Evolutionary conservation across 2,888 invertebrate species (phyloP).

Genomic region (Siphonodentalium dalli): DNA sequence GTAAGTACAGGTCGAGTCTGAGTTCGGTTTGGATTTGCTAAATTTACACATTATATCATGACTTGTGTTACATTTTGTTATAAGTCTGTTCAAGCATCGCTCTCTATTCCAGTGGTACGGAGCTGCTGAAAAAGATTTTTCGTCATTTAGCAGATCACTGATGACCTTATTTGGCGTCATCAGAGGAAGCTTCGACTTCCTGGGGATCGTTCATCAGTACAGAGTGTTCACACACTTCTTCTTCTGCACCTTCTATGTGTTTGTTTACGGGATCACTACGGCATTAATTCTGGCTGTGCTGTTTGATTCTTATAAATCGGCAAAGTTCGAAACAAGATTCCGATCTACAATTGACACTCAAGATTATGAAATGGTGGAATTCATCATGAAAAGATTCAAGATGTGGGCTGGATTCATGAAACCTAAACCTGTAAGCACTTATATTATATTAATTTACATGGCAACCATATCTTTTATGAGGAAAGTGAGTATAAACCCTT

Average conservation of each 20-base stretch:
- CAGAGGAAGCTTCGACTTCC: conserved; percentile 52
- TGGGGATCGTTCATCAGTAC: conserved; percentile 41
- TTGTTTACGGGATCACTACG: conserved; percentile 60
- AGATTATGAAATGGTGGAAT: conserved; percentile 66
- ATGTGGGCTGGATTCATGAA: conserved; percentile 51
- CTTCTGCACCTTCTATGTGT: conserved; percentile 61
- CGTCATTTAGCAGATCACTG: conserved; percentile 58
- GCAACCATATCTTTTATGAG: background rate
- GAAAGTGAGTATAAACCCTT: too few species aligned
- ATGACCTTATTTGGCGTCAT: conserved; percentile 61
- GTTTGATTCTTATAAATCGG: conserved; percentile 56
- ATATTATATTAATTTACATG: background rate
- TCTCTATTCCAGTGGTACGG: conserved; percentile 49
- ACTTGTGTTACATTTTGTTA: background rate
- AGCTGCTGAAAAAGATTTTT: conserved; percentile 43
- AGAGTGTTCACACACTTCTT: conserved; percentile 57
- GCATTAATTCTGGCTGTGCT: conserved; percentile 65
- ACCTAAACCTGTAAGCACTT: conserved; percentile 53
- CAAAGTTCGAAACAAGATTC: conserved; percentile 56
- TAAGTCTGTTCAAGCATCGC: background rate
- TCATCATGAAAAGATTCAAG: conserved; percentile 61
- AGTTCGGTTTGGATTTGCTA: too few species aligned
- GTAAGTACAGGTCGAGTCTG: too few species aligned
- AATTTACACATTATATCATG: too few species aligned
- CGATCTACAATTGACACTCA: conserved; percentile 62